Base-by-base conservation (phyloP, 2,888 invertebrate species). In the Rapana venosa region DNA sequence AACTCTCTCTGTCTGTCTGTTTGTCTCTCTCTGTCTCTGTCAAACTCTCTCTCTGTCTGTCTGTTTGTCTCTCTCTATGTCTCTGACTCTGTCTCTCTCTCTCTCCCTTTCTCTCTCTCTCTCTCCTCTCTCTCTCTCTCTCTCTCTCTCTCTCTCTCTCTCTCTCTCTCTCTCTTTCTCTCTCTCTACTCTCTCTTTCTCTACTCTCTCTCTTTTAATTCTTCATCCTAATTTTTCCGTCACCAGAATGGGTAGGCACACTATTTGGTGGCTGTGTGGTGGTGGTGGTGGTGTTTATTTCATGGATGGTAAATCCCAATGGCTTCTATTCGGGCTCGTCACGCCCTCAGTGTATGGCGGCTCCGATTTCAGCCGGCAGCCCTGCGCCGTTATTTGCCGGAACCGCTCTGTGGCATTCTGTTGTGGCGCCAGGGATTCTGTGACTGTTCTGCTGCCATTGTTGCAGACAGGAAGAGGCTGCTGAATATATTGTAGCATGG, bases 221-320 rank as follows among this genome's bases (percentile, higher is more conserved):
- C 8, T 35, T 11, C 86, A 85, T 85, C 85, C 30, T 26, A 58
- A 87, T 70, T 47, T 74, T 47, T 66, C 74, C 87, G 36, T 86
- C 66, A 13, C 30, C 32, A 35, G 86, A 61, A 86, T 86, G 66
- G 66, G 66, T 66, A 58, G 35, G 66, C 86, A 86, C 66, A 86
- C 66, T 66, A 35, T 22, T 66, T 66, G 86, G 86, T 35, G 8
- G 79, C 32, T n/a, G n/a, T n/a, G n/a, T n/a, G n/a, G n/a, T n/a
- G n/a, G n/a, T n/a, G n/a, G n/a, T n/a, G n/a, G 88, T n/a, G 88
- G 88, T 88, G 61, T 88, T 88, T 88, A 88, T 88, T 88, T 88
- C 88, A 88, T 81, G 88, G 88, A 79, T 79, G 88, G 88, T 88
- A 88, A 81, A 88, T 88, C 88, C 79, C 79, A 88, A 88, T 88